Evolutionary conservation across 2,888 invertebrate species (phyloP).

Genomic region (Liposcelis brunnea): DNA sequence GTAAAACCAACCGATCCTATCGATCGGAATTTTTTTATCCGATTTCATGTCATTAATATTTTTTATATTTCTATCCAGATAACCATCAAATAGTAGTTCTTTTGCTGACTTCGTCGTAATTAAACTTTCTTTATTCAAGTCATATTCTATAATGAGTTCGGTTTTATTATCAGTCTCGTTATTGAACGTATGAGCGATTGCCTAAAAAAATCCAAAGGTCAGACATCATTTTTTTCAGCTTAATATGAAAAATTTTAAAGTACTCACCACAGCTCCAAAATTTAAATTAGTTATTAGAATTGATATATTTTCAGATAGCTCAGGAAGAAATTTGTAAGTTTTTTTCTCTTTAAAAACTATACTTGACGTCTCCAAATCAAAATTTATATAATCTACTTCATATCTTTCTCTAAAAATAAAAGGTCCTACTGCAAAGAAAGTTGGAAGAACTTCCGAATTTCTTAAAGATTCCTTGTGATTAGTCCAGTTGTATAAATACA

Average conservation of each 20-base stretch:
- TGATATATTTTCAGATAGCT: neutral
- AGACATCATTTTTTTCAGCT: too few relatives aligned
- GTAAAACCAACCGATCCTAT: too few relatives aligned
- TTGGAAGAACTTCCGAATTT: slow-evolving; percentile 2
- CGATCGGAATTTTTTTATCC: too few relatives aligned
- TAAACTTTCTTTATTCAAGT: neutral
- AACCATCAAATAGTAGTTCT: neutral
- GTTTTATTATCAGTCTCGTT: neutral
- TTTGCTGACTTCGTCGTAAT: neutral
- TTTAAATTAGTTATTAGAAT: neutral
- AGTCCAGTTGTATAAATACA: slow-evolving; percentile 67
- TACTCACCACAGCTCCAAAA: neutral
- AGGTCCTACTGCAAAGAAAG: slow-evolving; percentile 5
- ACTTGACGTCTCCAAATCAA: too few relatives aligned
- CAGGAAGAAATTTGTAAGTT: neutral
- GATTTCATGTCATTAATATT: too few relatives aligned
- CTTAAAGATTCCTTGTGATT: slow-evolving; percentile 42
- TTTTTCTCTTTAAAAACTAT: neutral
- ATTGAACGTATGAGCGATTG: neutral
- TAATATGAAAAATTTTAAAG: too few relatives aligned
- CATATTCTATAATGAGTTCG: neutral
- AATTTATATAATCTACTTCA: neutral
- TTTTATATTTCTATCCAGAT: neutral
- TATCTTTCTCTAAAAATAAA: neutral
- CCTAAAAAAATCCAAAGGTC: neutral